Evolutionary conservation across 2,113 vertebrate species (phyloP).

Genomic region (Gnathonemus echidnorhynchus): DNA sequence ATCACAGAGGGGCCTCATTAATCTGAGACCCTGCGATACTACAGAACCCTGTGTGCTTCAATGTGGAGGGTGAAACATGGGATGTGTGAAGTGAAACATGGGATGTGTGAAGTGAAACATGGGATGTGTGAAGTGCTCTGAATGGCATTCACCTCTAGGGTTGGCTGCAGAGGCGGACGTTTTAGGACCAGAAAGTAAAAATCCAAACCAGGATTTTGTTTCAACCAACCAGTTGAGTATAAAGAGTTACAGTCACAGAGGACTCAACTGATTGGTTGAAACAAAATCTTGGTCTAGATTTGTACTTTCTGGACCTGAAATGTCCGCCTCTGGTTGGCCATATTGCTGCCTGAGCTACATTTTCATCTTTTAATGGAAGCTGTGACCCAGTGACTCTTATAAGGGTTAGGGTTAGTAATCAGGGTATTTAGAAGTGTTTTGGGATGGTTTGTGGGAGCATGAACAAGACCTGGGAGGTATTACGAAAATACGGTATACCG

Average conservation of each 20-base stretch:
- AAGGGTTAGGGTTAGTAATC: background rate
- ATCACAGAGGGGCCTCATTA: constrained; percentile 93
- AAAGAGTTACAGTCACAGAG: no score
- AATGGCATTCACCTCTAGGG: background rate
- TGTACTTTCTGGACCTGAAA: no score
- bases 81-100: background rate
- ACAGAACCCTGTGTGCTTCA: constrained; percentile 57
- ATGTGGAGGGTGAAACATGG: background rate
- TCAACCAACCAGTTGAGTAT: no score
- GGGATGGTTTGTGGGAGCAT: background rate
- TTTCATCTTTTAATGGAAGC: background rate
- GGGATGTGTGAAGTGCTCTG: background rate
- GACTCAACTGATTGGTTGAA: no score
- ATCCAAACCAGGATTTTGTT: no score
- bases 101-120: background rate
- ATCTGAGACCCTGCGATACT: constrained; percentile 85
- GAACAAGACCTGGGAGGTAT: background rate
- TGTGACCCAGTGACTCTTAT: background rate
- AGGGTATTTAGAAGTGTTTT: background rate
- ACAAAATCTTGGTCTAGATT: no score
- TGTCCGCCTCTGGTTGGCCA: background rate
- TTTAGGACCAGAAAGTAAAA: no score
- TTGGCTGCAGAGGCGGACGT: no score
- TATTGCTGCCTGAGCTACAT: background rate
- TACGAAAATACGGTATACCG: background rate